Evolutionary conservation across 2,888 invertebrate genomes (phyloP).

Genomic region (Hartigia nigra): DNA sequence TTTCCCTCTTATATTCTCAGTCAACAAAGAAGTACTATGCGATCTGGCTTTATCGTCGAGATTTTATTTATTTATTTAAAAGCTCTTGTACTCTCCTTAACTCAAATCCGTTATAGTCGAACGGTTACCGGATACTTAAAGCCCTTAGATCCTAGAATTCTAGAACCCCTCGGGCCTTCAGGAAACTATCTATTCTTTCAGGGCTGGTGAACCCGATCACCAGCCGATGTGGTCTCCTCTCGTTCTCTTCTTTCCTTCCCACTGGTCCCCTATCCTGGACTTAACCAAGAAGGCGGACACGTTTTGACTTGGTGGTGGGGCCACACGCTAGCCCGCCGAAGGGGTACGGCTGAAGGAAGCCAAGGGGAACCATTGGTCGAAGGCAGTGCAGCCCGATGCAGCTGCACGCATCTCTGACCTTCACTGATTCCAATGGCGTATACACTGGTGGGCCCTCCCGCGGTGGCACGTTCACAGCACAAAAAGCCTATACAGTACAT

Average conservation of each 20-base stretch:
- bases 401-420: conserved; percentile 40
- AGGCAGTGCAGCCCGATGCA: conserved; percentile 26
- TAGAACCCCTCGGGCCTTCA: not conserved
- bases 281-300: not conserved
- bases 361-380: conserved; percentile 24
- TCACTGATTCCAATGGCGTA: conserved; percentile 34
- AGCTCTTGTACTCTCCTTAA: not conserved
- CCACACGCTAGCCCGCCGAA: conserved; percentile 8
- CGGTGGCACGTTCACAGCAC: not conserved
- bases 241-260: conserved; percentile 4
- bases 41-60: not conserved
- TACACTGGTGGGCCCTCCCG: conserved; percentile 10
- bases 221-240: not conserved
- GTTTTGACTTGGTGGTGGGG: conserved; percentile 13
- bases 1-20: not conserved
- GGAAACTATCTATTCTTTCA: not conserved
- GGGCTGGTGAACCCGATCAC: conserved; percentile 3
- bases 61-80: not conserved
- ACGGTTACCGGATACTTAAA: not conserved
- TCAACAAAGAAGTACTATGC: not conserved
- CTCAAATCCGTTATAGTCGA: not conserved
- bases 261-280: not conserved
- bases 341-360: conserved; percentile 9
- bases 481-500: not conserved
- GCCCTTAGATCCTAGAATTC: not conserved